Percentiles rank a stretch among this genome's conserved stretches.
Conservation (phyloP, 2,113 vertebrate species). For the Strigops habroptila region DNA sequence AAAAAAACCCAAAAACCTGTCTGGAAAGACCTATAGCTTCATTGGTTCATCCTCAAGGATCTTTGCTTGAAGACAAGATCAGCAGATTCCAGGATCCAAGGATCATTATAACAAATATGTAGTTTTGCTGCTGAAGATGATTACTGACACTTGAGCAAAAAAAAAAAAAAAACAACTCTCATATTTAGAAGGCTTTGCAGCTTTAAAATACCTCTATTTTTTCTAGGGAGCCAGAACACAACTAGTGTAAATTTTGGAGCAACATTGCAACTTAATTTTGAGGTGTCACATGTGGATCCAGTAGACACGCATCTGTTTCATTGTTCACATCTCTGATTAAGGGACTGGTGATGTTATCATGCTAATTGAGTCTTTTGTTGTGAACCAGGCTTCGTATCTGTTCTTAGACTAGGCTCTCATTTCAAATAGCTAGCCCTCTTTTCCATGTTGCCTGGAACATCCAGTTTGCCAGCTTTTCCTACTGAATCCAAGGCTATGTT, state of each 20-base stretch:
- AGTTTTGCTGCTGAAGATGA: not conserved
- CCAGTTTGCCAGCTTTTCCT: not conserved
- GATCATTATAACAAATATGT: not conserved
- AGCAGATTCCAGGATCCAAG: not conserved
- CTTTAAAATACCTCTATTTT: not conserved
- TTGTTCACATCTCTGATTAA: not conserved
- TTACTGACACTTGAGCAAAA: not conserved
- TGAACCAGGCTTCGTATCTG: not conserved
- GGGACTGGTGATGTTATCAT: not conserved
- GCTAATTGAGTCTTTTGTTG: not conserved
- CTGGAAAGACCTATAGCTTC: not conserved
- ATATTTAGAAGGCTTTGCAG: not conserved
- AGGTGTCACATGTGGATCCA: not conserved
- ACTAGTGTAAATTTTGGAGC: not conserved
- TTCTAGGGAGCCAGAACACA: not conserved
- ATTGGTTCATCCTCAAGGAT: not conserved
- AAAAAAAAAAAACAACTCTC: not conserved
- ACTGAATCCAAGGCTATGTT: too few relatives aligned
- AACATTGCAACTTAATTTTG: not conserved
- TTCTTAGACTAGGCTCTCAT: not conserved
- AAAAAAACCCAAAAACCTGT: not conserved
- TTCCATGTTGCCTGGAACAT: not conserved
- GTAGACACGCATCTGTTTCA: rapidly evolving
- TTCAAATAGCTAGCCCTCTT: not conserved
- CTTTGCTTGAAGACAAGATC: not conserved